Evolutionary conservation across 2,113 vertebrate genomes (phyloP), one percentile per base, ranked within the genome.

Genomic region (Jacana jacana): DNA sequence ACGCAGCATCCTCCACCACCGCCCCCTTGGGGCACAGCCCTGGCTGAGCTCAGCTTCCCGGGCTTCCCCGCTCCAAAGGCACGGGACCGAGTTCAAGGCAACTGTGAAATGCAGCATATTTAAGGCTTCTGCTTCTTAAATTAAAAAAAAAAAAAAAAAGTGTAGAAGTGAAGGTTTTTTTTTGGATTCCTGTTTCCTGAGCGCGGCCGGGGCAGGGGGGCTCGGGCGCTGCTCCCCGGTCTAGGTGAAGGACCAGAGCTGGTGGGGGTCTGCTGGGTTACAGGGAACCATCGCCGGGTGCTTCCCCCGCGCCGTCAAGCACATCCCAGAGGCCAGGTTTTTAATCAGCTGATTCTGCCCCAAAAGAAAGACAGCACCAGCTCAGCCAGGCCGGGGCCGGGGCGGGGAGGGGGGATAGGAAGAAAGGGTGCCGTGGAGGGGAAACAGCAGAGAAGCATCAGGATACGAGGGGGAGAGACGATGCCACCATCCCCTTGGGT

Each of bases 161-260:
- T n/a, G n/a, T n/a, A n/a, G n/a, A n/a, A n/a, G n/a, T n/a, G n/a
- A n/a, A n/a, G n/a, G n/a, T n/a, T n/a, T n/a, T n/a, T n/a, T n/a
- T n/a, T 65, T 10, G 27, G 81, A 10, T 84, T 42, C 76, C 51
- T 76, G 6, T 66, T 86, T 93, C 94, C 93, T 73, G 93, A 94
- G 85, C 17, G 1, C 2, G 5, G 54, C 3, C 11, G 49, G 46
- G 33, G 3, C n/a, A n/a, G 44, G 46, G 58, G 77, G 48, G 7
- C 35, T 75, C 2, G 2, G n/a, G 17, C 42, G 76, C 71, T 12
- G 35, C 1, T 1, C 27, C 35, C 54, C 4, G 25, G 27, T 52
- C 27, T 98, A 99, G 87, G 97, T 98, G 93, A 99, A 98, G 65
- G 97, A 69, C 99, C 99, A 99, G 65, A 97, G 98, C 96, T 99